Evolutionary conservation across 2,113 vertebrate genomes (phyloP).

Genomic region (Holacanthus passer): DNA sequence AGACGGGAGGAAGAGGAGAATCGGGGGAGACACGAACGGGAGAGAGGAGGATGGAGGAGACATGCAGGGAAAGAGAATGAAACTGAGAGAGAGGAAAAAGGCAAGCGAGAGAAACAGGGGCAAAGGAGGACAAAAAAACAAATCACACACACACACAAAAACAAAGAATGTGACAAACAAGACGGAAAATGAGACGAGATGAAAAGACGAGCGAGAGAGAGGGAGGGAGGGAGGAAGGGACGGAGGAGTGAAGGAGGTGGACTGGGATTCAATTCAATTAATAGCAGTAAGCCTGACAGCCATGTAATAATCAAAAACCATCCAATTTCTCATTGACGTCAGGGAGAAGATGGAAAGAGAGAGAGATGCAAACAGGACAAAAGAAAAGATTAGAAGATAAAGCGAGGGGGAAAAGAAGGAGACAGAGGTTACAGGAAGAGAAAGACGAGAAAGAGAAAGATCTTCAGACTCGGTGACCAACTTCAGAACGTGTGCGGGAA

Average conservation of each 20-base stretch:
- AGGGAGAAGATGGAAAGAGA: slow-evolving; percentile 34
- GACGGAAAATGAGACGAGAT: slow-evolving; percentile 13
- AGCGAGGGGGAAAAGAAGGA: slow-evolving; percentile 18
- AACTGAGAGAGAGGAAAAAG: slow-evolving; percentile 13
- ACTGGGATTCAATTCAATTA: slow-evolving; percentile 78
- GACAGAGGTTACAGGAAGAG: slow-evolving; percentile 13
- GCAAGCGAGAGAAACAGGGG: slow-evolving; percentile 23
- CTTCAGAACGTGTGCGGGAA: neutral
- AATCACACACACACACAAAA: neutral
- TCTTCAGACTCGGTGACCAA: neutral
- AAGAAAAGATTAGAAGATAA: slow-evolving; percentile 51
- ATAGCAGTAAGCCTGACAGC: slow-evolving; percentile 74
- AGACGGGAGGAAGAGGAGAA: neutral
- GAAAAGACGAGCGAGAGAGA: slow-evolving; percentile 19
- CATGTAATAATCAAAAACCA: slow-evolving; percentile 75
- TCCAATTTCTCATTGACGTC: slow-evolving; percentile 75
- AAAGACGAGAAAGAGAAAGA: neutral
- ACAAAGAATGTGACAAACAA: slow-evolving; percentile 38
- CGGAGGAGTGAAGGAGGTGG: slow-evolving; percentile 55
- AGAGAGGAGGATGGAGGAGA: neutral
- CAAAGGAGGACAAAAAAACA: neutral
- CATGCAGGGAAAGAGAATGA: slow-evolving; percentile 9
- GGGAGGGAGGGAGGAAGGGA: slow-evolving; percentile 22
- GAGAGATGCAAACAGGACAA: slow-evolving; percentile 46
- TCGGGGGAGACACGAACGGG: neutral